These are phyloP conservation scores for Bombus vancouverensis DNA, from an alignment of 1,140 invertebrate species.

Conservation along the genomic window DNA sequence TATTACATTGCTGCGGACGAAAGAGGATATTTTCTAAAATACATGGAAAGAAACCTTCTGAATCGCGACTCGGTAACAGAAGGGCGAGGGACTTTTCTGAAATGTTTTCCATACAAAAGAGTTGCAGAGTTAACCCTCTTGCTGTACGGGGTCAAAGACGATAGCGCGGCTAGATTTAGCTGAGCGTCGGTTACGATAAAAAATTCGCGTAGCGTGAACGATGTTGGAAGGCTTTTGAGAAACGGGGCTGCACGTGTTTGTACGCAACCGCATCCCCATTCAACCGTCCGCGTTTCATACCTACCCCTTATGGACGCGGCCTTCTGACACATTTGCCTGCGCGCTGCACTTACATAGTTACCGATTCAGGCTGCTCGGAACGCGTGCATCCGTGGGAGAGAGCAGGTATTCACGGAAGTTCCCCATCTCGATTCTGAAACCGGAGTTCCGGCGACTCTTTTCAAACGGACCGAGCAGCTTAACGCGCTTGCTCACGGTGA, in stretches of 20 bases:
- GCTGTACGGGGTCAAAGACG: neutral
- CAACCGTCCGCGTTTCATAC: neutral
- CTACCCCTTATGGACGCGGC: neutral
- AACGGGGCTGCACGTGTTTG: neutral
- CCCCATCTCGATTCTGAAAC: neutral
- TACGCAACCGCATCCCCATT: constrained; percentile 17
- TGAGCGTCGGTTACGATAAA: neutral
- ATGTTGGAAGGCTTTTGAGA: neutral
- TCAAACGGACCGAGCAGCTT: neutral
- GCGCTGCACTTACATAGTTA: constrained; percentile 17
- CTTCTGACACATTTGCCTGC: constrained; percentile 13
- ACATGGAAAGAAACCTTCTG: neutral
- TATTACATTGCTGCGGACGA: too few species aligned
- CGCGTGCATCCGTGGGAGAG: neutral
- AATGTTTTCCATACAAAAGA: neutral
- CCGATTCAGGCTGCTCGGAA: neutral
- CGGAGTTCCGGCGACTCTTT: constrained; percentile 6
- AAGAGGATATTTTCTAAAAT: neutral
- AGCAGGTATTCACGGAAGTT: neutral
- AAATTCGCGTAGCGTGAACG: constrained; percentile 24
- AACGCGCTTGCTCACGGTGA: neutral
- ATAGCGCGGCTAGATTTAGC: neutral
- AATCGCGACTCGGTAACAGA: neutral
- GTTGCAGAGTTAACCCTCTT: neutral
- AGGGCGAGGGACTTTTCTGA: neutral